A percentile compares a stretch with the other conserved stretches of the same genome.
Conservation (phyloP, 2,888 invertebrate genomes). For the Stenotaenia linearis region DNA sequence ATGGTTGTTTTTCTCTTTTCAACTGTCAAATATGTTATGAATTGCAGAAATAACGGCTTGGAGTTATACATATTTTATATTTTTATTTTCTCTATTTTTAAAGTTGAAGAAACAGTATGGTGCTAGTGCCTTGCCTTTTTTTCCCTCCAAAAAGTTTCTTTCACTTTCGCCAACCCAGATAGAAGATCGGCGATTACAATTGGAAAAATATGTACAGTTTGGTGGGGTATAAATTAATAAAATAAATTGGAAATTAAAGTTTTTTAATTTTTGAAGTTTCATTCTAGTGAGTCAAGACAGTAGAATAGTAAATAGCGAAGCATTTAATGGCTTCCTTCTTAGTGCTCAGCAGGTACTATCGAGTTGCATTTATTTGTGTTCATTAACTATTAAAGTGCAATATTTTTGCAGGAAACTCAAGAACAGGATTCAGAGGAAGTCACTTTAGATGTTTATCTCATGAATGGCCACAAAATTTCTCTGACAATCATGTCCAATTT, state of each 20-base stretch:
- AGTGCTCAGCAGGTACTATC: slow-evolving; percentile 79
- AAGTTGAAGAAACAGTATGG: slow-evolving; percentile 31
- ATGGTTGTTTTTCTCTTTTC: not conserved
- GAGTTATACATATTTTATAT: not conserved
- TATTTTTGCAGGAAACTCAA: slow-evolving; percentile 34
- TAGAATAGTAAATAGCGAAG: slow-evolving; percentile 67
- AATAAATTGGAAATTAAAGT: not conserved
- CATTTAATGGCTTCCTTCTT: slow-evolving; percentile 78
- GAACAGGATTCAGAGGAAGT: slow-evolving; percentile 55
- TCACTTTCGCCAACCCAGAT: slow-evolving; percentile 70
- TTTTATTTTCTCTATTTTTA: not conserved
- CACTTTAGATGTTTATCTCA: slow-evolving; percentile 71
- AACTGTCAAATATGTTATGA: not conserved
- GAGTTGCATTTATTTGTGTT: not conserved
- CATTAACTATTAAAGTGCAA: no score
- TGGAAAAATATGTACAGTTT: slow-evolving; percentile 91
- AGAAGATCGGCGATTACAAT: slow-evolving; percentile 73
- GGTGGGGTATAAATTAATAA: slow-evolving; percentile 53
- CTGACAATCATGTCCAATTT: slow-evolving; percentile 74
- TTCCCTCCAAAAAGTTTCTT: slow-evolving; percentile 88
- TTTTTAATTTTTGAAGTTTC: slow-evolving; percentile 29
- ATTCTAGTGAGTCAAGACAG: slow-evolving; percentile 76
- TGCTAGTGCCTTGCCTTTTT: slow-evolving; percentile 61
- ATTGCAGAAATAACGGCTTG: not conserved
- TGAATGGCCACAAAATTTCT: slow-evolving; percentile 79